These are phyloP conservation scores for Scopus umbretta DNA, from an alignment of 2,113 vertebrate species.

Conservation along the genomic window DNA sequence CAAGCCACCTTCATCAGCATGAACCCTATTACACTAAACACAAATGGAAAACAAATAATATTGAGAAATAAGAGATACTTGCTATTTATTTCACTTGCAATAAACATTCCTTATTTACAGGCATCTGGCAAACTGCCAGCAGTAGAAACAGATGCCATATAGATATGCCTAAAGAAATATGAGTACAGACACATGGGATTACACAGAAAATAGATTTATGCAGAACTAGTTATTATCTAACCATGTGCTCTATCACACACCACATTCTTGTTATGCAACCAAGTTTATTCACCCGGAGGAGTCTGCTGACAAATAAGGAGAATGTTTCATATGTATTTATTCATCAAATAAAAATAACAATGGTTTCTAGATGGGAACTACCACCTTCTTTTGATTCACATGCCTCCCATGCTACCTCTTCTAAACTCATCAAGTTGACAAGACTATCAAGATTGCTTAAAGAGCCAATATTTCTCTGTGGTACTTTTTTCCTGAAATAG, in stretches of 20 bases:
- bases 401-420: background rate
- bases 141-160: background rate
- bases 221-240: constrained; percentile 19
- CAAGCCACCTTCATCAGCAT: background rate
- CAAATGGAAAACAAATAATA: background rate
- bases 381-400: constrained; percentile 36
- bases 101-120: background rate
- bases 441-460: constrained; percentile 9
- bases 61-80: background rate
- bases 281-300: background rate
- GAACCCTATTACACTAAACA: background rate
- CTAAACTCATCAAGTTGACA: background rate
- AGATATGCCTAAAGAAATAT: background rate
- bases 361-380: constrained; percentile 33
- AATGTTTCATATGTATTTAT: background rate
- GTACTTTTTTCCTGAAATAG: background rate
- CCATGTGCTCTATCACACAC: background rate
- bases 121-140: background rate
- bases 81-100: background rate
- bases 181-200: background rate
- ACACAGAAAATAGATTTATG: background rate
- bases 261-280: constrained; percentile 27
- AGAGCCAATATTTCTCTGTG: background rate
- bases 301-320: background rate
- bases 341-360: constrained; percentile 22